Conservation (phyloP, 2,888 invertebrate species). For the Phengaris alcon region DNA sequence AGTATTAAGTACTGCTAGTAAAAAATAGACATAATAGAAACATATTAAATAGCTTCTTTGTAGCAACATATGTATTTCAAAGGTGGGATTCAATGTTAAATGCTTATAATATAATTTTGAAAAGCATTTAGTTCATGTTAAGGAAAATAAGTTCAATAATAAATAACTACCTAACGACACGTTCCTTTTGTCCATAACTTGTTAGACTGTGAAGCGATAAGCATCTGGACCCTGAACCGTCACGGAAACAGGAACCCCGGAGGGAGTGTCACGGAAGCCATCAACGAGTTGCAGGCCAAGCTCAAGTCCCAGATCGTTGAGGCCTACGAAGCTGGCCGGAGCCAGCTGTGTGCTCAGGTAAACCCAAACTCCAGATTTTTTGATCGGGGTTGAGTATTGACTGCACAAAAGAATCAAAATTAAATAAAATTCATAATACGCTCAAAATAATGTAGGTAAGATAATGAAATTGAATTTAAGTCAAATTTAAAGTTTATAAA, state of each 20-base stretch:
- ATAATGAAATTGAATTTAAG: too few relatives aligned
- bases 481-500: too few relatives aligned
- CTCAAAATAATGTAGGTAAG: too few relatives aligned
- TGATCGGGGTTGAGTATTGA: too few relatives aligned
- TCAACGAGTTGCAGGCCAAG: constrained; percentile 71
- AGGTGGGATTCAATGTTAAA: too few relatives aligned
- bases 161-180: neutral
- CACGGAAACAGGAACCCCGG: constrained; percentile 85
- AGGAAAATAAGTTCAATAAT: neutral
- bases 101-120: too few relatives aligned
- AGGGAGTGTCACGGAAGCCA: constrained; percentile 67
- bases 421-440: too few relatives aligned
- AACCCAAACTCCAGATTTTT: too few relatives aligned
- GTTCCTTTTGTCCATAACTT: neutral
- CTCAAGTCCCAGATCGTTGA: constrained; percentile 80
- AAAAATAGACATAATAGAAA: too few relatives aligned
- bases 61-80: too few relatives aligned
- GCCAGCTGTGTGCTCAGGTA: constrained; percentile 64
- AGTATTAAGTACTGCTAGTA: constrained; percentile 41
- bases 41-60: too few relatives aligned
- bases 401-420: too few relatives aligned
- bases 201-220: constrained; percentile 83
- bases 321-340: constrained; percentile 76
- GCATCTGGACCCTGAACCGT: constrained; percentile 84
- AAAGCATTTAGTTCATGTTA: neutral